Conservation (phyloP, 1,140 invertebrate species). For the Euura lappo region DNA sequence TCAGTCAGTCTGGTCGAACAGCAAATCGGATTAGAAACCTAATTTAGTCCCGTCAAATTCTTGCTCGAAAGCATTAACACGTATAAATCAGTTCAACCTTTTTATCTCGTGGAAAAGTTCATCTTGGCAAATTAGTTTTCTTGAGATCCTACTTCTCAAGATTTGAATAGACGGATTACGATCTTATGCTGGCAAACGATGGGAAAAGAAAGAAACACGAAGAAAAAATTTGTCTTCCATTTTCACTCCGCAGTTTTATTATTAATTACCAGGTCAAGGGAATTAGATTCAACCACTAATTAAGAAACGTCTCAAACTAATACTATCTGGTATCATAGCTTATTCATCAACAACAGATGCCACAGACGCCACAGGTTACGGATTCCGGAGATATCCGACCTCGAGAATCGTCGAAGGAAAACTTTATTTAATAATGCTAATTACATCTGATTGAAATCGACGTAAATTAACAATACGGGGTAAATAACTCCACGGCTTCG, state of each 20-base stretch:
- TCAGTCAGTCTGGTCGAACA: neutral
- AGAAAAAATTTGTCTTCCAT: too few species aligned
- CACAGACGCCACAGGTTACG: neutral
- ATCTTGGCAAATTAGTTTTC: neutral
- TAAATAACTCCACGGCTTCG: neutral
- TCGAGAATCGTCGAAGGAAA: neutral
- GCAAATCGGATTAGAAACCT: neutral
- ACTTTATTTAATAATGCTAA: neutral
- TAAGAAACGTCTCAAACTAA: too few species aligned
- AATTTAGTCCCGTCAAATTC: neutral
- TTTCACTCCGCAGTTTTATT: too few species aligned
- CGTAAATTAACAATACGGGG: neutral
- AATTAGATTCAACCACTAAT: too few species aligned
- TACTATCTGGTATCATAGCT: too few species aligned
- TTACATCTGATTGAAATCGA: neutral
- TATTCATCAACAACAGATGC: neutral
- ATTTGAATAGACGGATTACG: neutral
- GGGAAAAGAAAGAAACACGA: too few species aligned
- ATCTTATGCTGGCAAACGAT: neutral
- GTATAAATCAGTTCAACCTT: neutral
- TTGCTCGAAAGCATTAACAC: neutral
- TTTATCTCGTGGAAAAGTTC: neutral
- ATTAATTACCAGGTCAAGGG: too few species aligned
- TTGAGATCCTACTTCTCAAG: neutral
- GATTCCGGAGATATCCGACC: neutral